These are phyloP conservation scores for Protosalanx chinensis DNA, from an alignment of 2,797 vertebrate genomes.

Conservation along the genomic window DNA sequence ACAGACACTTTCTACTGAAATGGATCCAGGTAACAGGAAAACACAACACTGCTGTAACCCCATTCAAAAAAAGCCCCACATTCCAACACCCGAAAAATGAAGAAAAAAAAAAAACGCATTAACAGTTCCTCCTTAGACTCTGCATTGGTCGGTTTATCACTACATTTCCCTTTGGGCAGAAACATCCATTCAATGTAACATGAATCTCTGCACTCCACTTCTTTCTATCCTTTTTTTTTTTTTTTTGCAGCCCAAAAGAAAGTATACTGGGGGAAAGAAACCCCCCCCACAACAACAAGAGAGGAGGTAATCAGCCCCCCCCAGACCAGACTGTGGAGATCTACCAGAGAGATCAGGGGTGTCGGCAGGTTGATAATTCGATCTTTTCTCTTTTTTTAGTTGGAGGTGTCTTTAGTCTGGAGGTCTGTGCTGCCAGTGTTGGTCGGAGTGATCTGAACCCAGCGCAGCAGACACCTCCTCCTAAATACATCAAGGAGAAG, in stretches of 20 bases:
- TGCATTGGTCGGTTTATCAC: slow-evolving; percentile 10
- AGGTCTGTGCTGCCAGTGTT: slow-evolving; percentile 17
- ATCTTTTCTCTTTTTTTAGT: background rate
- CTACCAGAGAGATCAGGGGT: slow-evolving; percentile 25
- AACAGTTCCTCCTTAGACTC: slow-evolving; percentile 46
- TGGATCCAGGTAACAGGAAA: slow-evolving; percentile 49
- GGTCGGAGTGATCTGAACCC: slow-evolving; percentile 24
- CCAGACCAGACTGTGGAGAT: slow-evolving; percentile 17
- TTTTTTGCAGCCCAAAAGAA: slow-evolving; percentile 49
- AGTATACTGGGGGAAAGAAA: slow-evolving; percentile 17
- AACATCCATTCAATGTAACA: slow-evolving; percentile 50
- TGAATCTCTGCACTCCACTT: slow-evolving; percentile 38
- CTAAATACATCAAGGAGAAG: slow-evolving; percentile 18
- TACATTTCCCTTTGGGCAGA: slow-evolving; percentile 26
- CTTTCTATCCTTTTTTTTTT: slow-evolving; percentile 19
- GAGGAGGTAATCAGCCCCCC: slow-evolving; percentile 30
- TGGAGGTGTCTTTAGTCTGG: background rate
- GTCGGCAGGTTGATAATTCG: slow-evolving; percentile 20
- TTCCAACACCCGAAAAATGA: slow-evolving; percentile 41
- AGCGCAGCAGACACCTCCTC: too few relatives aligned
- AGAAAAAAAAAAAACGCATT: slow-evolving; percentile 26
- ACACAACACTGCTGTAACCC: slow-evolving; percentile 38
- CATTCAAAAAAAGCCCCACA: slow-evolving; percentile 41
- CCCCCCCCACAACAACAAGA: slow-evolving; percentile 42
- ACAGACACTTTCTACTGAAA: slow-evolving; percentile 38